Base-by-base conservation (phyloP, 2,888 invertebrate species). In the Matsumyia berberina region DNA sequence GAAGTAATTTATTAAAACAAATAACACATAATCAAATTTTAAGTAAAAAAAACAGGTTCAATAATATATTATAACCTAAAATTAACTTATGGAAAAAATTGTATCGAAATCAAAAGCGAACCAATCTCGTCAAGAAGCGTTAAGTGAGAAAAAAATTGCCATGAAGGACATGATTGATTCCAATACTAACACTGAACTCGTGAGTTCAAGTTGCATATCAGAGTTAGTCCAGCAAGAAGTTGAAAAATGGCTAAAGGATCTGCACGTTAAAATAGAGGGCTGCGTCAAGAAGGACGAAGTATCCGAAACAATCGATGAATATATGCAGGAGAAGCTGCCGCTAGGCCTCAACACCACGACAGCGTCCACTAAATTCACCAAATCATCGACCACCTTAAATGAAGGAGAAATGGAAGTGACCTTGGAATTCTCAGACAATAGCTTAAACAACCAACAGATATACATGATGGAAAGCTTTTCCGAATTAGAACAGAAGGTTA, bases 331-430 rank as follows among this genome's bases (percentile, higher is more conserved):
- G 6, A 62, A 46, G 17, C 8, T 35, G n/a, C 46, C 62, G 0
- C 4, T n/a, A n/a, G n/a, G n/a, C 1, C 15, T 0, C 0, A 0
- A 2, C 2, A 9, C 33, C 3, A 0, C 60, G 11, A 0, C 5
- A 9, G 1, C 42, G 15, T 11, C 2, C 6, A 12, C 6, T 51
- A 7, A n/a, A 3, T n/a, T 7, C 0, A n/a, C 51, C 0, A 60
- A 15, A 8, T 19, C 12, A 11, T 46, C 19, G 3, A 9, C 19
- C 4, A 1, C 2, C 11, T 44, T 12, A 6, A 31, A 62, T 31
- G 11, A 46, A 5, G 31, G 15, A 15, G 53, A 53, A 33, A 9
- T 46, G 15, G 46, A 62, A 62, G 17, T 62, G 7, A 62, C 17
- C 2, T 7, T 62, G 5, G 44, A 62, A 17, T 33, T 46, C n/a